phyloP scores from a whole-genome alignment of 2,113 vertebrate genomes.

The Sturnira hondurensis region DNA sequence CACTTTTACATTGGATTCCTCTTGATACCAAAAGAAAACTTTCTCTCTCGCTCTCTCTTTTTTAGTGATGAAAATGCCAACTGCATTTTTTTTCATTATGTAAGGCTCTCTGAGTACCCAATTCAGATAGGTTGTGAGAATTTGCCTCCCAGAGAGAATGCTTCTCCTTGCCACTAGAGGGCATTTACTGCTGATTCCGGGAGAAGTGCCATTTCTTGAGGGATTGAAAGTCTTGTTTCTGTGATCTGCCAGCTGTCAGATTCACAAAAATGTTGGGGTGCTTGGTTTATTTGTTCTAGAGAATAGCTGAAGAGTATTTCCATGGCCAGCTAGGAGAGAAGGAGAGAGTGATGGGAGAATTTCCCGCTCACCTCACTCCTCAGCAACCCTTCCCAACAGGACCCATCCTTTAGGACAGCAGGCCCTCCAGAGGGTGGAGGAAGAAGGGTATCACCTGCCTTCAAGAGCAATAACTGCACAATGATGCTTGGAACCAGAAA shows the following conservation, averaged over 20 bases:
- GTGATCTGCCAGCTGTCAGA: neutral
- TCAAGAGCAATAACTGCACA: neutral
- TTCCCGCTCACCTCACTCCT: neutral
- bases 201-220: neutral
- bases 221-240: neutral
- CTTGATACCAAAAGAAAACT: neutral
- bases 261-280: neutral
- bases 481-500: accelerated
- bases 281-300: neutral
- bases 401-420: neutral
- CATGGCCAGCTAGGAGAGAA: neutral
- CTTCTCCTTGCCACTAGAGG: conserved; percentile 19
- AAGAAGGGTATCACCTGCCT: neutral
- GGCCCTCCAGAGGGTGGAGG: neutral
- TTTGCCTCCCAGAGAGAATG: neutral
- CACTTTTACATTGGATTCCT: neutral
- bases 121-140: neutral
- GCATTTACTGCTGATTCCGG: neutral
- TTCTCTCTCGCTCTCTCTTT: neutral
- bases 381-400: neutral
- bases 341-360: neutral
- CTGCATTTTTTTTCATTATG: neutral
- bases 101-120: neutral
- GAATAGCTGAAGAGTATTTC: neutral
- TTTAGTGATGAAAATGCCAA: neutral